Base-by-base conservation (phyloP, 1,140 invertebrate species). In the Tachypleus tridentatus region DNA sequence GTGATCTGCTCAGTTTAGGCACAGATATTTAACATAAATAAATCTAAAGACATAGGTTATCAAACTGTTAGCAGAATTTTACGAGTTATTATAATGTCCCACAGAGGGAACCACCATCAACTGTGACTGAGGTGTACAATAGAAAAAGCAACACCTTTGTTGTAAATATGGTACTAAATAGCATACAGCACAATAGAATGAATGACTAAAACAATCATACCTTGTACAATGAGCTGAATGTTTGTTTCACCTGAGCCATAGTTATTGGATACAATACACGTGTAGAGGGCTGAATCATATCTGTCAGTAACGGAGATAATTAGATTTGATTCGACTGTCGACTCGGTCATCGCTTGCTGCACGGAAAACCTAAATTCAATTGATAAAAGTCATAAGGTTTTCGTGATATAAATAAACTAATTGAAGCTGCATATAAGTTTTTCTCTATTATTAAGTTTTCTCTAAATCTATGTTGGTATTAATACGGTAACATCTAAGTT, bases 161-260 rank as follows among this genome's bases (percentile, higher is more conserved):
- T 54, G n/a, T 8, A 54, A 54, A 54, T 54, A 8, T 3, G n/a
- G 53, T 54, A 8, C n/a, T 8, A 8, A 54, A n/a, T 8, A 54
- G n/a, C n/a, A 8, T 3, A 8, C 61, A 60, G 6, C n/a, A n/a
- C n/a, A 29, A 29, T 29, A 29, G 29, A 29, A 29, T 29, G 2
- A 29, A 29, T 2, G 29, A 29, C 29, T 29, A 9, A 6, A 29
- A 59, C 10, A 49, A 57, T 59, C 69, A 67, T 76, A 89, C 88
- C 88, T 86, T 96, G 92, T 67, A 97, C 88, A 73, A 93, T 93
- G 80, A 97, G 87, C 74, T 93, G 93, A 73, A 95, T 94, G 74
- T 88, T 93, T n/a, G 93, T 93, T 65, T 75, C 71, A 58, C 76
- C 76, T 5, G 70, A 68, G 4, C 79, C 79, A 64, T 75, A 71